Conservation (phyloP, 2,113 vertebrate genomes). For the Pelodiscus sinensis region DNA sequence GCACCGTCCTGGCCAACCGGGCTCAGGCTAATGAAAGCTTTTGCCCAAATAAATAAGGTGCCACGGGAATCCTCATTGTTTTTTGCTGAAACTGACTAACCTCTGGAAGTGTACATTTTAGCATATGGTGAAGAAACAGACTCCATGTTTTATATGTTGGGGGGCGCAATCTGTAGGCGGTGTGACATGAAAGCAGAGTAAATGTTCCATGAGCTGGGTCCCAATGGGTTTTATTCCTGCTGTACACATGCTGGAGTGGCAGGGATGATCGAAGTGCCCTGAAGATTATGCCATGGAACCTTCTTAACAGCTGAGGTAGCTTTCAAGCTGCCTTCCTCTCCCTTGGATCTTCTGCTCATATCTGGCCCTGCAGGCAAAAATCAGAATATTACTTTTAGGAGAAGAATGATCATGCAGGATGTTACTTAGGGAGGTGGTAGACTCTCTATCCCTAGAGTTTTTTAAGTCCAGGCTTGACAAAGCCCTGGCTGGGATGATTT, state of each 20-base stretch:
- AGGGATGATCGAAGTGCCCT: not conserved
- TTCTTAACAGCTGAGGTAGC: not conserved
- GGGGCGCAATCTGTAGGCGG: not conserved
- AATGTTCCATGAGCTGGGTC: constrained; percentile 33
- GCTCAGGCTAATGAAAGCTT: too few species aligned
- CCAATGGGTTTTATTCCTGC: not conserved
- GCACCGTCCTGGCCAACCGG: not conserved
- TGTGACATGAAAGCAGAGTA: constrained; percentile 10
- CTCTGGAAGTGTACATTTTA: not conserved
- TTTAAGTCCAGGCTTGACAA: too few species aligned
- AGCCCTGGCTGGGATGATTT: too few species aligned
- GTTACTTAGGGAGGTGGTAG: not conserved
- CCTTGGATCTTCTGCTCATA: rapidly evolving
- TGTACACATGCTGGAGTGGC: not conserved
- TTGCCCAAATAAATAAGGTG: too few species aligned
- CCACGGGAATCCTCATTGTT: too few species aligned
- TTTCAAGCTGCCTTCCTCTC: not conserved
- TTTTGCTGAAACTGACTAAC: too few species aligned
- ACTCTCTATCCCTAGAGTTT: too few species aligned
- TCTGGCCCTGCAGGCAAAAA: not conserved
- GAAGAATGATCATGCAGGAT: not conserved
- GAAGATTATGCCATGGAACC: rapidly evolving
- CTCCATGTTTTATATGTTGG: constrained; percentile 33
- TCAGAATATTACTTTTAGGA: not conserved
- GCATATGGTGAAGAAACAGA: not conserved